Conservation (phyloP, 2,888 invertebrate genomes). For the Melanostoma mellinum region DNA sequence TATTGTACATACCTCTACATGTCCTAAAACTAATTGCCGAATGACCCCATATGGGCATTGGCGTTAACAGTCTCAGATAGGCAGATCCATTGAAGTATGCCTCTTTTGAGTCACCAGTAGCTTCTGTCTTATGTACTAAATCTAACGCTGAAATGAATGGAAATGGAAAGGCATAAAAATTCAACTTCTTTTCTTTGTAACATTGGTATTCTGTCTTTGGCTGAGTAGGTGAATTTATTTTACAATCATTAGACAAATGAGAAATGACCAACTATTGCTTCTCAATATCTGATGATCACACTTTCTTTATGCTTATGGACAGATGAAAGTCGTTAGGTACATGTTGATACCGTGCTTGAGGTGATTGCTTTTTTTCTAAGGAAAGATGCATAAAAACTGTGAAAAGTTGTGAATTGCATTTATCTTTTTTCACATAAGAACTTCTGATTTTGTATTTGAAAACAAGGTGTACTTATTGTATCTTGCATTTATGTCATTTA, state of each 20-base stretch:
- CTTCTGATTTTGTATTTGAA: too few species aligned
- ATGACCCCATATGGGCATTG: constrained; percentile 90
- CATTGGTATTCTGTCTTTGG: neutral
- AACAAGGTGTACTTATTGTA: too few species aligned
- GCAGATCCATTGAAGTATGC: constrained; percentile 93
- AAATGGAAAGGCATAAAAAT: constrained; percentile 25
- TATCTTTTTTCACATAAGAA: too few species aligned
- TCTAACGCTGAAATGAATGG: constrained; percentile 65
- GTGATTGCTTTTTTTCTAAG: neutral
- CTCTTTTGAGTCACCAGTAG: constrained; percentile 83
- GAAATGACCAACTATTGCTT: constrained; percentile 19
- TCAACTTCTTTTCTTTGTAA: neutral
- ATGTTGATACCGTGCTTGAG: neutral
- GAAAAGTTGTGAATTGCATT: neutral
- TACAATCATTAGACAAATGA: constrained; percentile 1
- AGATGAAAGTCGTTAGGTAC: constrained; percentile 56
- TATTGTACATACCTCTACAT: constrained; percentile 86
- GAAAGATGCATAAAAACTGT: neutral
- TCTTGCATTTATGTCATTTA: too few species aligned
- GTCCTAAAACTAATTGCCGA: constrained; percentile 92
- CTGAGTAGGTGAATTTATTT: constrained; percentile 1
- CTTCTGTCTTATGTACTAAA: constrained; percentile 76
- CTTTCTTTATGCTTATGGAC: constrained; percentile 64
- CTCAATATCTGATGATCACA: constrained; percentile 31
- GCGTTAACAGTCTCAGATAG: constrained; percentile 87